Evolutionary conservation across 1,140 invertebrate genomes (phyloP), one percentile per base, ranked within the genome.

Genomic region (Halictus rubicundus): DNA sequence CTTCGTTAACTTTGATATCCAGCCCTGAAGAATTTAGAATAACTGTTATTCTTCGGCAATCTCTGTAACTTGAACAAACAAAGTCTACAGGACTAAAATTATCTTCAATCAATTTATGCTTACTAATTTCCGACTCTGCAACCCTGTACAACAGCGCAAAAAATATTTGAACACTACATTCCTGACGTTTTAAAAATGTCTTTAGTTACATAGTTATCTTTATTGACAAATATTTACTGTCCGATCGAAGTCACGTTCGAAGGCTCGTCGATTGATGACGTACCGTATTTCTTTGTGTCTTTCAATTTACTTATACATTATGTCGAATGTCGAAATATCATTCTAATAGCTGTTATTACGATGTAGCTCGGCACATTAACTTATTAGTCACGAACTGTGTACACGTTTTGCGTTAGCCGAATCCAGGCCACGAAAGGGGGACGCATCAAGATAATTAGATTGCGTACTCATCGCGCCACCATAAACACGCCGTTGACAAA

Each of bases 371-470:
- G 0, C 19, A 42, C 16, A n/a, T 66, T 78, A 72, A 78, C 49
- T 64, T 59, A 73, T 59, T 65, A 66, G 39, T 66, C 64, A 42
- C 39, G 39, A 46, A 59, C 57, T 46, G n/a, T 61, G 32, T n/a
- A n/a, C 27, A 37, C 42, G 16, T 61, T 71, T 71, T 10, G n/a
- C 57, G n/a, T 25, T 57, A 54, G 52, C 6, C 32, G 21, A 64
- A 78, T 54, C n/a, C 61, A 78, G 76, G 49, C 39, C 49, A 27
- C 16, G 60, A 66, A 70, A 61, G n/a, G 25, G 46, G 71, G 27
- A 25, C 63, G 42, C 63, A 68, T 37, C 39, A 23, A n/a, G 5
- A 60, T 74, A 79, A 79, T 79, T 66, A 66, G 57, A 37, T 73
- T 37, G 71, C 77, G 60, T 64, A 64, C 7, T 10, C 25, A 21